Evolutionary conservation across 1,140 invertebrate genomes (phyloP).

Genomic region (Limonius californicus): DNA sequence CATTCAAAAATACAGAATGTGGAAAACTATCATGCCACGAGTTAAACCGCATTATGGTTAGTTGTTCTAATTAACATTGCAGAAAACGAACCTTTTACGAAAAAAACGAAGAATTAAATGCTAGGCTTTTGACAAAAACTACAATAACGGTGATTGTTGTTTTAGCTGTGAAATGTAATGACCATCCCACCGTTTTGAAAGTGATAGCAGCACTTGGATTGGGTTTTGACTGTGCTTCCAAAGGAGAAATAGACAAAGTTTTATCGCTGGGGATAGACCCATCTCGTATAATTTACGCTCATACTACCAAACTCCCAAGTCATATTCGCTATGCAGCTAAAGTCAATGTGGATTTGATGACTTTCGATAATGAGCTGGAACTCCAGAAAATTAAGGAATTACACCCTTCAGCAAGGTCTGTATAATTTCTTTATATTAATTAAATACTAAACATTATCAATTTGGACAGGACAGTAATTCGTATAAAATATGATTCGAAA

Average conservation of each 20-base stretch:
- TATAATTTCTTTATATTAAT: too few species aligned
- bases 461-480: slow-evolving; percentile 83
- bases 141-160: too few species aligned
- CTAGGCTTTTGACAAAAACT: too few species aligned
- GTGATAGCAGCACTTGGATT: background rate
- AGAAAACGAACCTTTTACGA: too few species aligned
- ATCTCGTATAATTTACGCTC: background rate
- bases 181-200: background rate
- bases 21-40: background rate
- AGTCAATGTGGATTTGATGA: background rate
- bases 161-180: slow-evolving; percentile 10
- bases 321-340: background rate
- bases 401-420: background rate
- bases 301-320: background rate
- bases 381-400: background rate
- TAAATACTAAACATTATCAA: too few species aligned
- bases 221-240: background rate
- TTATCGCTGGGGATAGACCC: background rate
- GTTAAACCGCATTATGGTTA: slow-evolving; percentile 4
- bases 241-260: background rate
- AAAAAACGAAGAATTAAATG: too few species aligned
- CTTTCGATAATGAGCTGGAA: slow-evolving; percentile 3
- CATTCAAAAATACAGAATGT: background rate
- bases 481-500: slow-evolving; percentile 87
- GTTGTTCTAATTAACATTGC: background rate